Conservation (phyloP, 23 tunicate species). For the Phallusia fumigata region DNA sequence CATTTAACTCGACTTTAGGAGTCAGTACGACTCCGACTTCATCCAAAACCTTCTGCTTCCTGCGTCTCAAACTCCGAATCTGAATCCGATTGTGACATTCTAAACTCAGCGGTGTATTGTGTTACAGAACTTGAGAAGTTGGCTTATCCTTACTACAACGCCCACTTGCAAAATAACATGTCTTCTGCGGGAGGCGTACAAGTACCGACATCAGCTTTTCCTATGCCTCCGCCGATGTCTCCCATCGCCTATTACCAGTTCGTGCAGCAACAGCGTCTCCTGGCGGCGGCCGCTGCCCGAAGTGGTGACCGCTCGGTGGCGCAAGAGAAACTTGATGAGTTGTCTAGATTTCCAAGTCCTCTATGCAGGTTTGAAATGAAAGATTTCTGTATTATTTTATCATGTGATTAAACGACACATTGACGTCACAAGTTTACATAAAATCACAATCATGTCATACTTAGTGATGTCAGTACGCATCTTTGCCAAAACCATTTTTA, state of each 20-base stretch:
- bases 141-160: constrained; percentile 49
- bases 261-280: constrained; percentile 67
- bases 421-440: too few species aligned
- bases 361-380: constrained; percentile 61
- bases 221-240: constrained; percentile 12
- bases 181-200: constrained; percentile 12
- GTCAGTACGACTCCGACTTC: too few species aligned
- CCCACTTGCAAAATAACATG: constrained; percentile 37
- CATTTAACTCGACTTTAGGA: too few species aligned
- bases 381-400: too few species aligned
- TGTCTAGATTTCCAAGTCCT: constrained; percentile 70
- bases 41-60: too few species aligned
- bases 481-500: too few species aligned
- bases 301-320: constrained; percentile 63
- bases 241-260: constrained; percentile 70
- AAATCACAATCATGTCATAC: too few species aligned
- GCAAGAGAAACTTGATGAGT: constrained; percentile 68
- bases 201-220: background rate
- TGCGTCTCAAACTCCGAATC: too few species aligned
- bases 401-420: too few species aligned
- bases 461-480: too few species aligned
- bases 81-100: too few species aligned
- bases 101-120: too few species aligned
- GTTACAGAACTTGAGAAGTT: constrained; percentile 63
- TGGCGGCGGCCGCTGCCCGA: constrained; percentile 44